Percentiles rank a stretch among this genome's conserved stretches.
These are phyloP conservation scores for Lordiphosa fenestrarum DNA, from an alignment of 2,888 invertebrate genomes.

Conservation along the genomic window DNA sequence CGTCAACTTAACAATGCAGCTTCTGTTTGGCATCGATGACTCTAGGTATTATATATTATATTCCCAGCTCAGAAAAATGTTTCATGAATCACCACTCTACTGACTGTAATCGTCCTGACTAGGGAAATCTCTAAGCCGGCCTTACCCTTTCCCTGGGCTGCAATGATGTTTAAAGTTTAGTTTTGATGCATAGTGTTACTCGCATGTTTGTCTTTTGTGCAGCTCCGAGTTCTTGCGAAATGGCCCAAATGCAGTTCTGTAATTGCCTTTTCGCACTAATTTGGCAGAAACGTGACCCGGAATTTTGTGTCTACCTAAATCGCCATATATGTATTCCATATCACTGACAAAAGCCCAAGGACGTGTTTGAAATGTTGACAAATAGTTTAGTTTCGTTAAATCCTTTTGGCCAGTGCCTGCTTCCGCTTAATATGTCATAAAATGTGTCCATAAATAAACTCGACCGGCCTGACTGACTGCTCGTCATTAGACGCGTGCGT, in stretches of 20 bases:
- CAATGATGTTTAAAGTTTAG: too few relatives aligned
- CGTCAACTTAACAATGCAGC: too few relatives aligned
- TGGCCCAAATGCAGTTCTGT: conserved; percentile 10
- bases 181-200: too few relatives aligned
- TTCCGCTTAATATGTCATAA: conserved; percentile 53
- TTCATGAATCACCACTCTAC: too few relatives aligned
- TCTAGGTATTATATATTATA: too few relatives aligned
- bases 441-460: conserved; percentile 60
- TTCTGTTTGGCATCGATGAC: too few relatives aligned
- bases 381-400: conserved; percentile 25
- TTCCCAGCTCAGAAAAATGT: too few relatives aligned
- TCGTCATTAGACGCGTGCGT: conserved; percentile 51
- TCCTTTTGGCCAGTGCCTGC: conserved; percentile 14
- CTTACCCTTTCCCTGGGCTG: too few relatives aligned
- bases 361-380: conserved; percentile 24
- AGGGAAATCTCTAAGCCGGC: too few relatives aligned
- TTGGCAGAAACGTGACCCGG: conserved; percentile 3
- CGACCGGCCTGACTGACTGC: conserved; percentile 41
- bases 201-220: too few relatives aligned
- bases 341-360: conserved; percentile 3
- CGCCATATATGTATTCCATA: background rate
- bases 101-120: too few relatives aligned
- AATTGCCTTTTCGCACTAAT: conserved; percentile 18
- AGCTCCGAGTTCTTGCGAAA: too few relatives aligned
- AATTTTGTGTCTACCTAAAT: background rate